Percentiles rank a stretch among this genome's conserved stretches.
Conservation (phyloP, 1,140 invertebrate genomes). For the Bombus picipes region DNA sequence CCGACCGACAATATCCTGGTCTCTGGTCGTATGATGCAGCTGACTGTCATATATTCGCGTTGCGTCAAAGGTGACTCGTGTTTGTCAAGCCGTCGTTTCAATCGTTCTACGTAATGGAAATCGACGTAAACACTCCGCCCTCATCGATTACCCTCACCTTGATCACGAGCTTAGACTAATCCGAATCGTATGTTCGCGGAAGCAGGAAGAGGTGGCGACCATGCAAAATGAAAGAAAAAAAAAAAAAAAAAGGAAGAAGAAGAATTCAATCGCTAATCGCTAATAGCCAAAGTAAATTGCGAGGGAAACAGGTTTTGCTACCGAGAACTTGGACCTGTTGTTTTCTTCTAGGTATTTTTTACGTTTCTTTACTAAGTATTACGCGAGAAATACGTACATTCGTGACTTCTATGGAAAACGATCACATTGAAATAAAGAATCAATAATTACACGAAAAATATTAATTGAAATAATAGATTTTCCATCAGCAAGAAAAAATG, state of each 20-base stretch:
- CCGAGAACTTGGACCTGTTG: not conserved
- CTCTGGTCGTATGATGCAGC: not conserved
- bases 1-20: not conserved
- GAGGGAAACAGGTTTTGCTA: not conserved
- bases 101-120: constrained; percentile 17
- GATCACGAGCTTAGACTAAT: not conserved
- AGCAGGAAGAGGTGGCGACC: not conserved
- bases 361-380: not conserved
- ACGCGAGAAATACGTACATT: not conserved
- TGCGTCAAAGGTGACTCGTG: constrained; percentile 40
- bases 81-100: not conserved
- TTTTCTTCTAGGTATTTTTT: not conserved
- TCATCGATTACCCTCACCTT: constrained; percentile 7
- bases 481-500: not conserved
- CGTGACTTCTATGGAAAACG: not conserved
- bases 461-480: not conserved
- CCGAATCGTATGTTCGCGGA: not conserved
- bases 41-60: constrained; percentile 8
- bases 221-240: not conserved
- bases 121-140: not conserved
- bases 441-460: not conserved
- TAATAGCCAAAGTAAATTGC: not conserved
- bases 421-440: not conserved
- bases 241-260: not conserved
- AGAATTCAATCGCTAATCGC: not conserved